Conservation (phyloP, 1,140 invertebrate genomes). For the Heliconius melpomene region DNA sequence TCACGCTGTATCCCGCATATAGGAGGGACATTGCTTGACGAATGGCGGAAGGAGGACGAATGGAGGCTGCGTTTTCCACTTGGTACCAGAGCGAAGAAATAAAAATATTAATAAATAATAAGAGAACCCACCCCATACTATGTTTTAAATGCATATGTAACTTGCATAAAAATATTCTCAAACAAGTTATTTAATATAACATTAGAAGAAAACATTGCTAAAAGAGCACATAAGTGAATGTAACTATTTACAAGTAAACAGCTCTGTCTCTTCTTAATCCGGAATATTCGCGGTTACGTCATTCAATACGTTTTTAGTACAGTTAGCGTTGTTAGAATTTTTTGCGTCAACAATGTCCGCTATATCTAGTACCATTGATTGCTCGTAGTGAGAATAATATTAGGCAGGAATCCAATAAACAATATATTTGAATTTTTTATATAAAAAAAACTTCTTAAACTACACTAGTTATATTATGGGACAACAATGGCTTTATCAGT, state of each 20-base stretch:
- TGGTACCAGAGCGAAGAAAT: too few species aligned
- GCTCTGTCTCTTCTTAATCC: background rate
- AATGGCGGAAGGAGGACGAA: too few species aligned
- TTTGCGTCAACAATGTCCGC: conserved; percentile 11
- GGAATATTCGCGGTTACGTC: conserved; percentile 6
- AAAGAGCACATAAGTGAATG: background rate
- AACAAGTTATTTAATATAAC: background rate
- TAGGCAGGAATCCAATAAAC: conserved; percentile 20
- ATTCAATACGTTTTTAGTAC: conserved; percentile 13
- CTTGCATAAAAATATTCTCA: background rate
- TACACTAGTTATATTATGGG: too few species aligned
- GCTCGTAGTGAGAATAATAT: conserved; percentile 3
- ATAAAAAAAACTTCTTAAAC: too few species aligned
- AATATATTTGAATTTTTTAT: background rate
- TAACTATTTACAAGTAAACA: conserved; percentile 6
- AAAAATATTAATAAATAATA: too few species aligned
- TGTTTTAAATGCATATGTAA: too few species aligned
- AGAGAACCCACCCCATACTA: too few species aligned
- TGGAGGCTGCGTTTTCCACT: too few species aligned
- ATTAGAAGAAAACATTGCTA: background rate
- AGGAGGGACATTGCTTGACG: too few species aligned
- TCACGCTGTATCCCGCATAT: too few species aligned
- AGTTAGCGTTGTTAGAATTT: conserved; percentile 14
- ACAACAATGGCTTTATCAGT: too few species aligned
- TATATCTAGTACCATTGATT: background rate